phyloP scores from a whole-genome alignment of 2,888 invertebrate species.

The Drosophila macrospina region DNA sequence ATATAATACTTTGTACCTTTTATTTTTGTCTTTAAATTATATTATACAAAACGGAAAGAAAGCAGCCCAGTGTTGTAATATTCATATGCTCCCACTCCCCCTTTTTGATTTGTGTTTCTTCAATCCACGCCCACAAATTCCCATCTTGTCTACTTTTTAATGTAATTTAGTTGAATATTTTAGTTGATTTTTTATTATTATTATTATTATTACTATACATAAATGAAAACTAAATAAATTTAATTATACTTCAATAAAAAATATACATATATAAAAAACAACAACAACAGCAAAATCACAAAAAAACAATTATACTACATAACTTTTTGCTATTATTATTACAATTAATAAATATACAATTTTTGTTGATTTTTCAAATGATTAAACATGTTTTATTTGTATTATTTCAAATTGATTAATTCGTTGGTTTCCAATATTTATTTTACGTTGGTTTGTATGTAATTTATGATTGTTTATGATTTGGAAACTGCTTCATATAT shows the following conservation, averaged over 20 bases:
- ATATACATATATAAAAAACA: conserved; percentile 23
- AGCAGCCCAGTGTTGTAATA: conserved; percentile 57
- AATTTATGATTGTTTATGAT: conserved; percentile 24
- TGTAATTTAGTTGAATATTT: conserved; percentile 85
- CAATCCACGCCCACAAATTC: conserved; percentile 39
- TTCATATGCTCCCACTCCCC: conserved; percentile 4
- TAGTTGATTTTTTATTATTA: conserved; percentile 84
- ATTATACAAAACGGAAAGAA: conserved; percentile 30
- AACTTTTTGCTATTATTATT: conserved; percentile 78
- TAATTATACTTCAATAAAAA: conserved; percentile 68
- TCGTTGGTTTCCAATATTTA: conserved; percentile 37
- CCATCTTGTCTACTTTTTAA: conserved; percentile 80
- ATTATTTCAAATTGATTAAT: conserved; percentile 62
- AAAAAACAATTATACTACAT: conserved; percentile 57
- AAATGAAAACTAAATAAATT: conserved; percentile 71
- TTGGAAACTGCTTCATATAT: conserved; percentile 36
- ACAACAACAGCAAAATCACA: conserved; percentile 45
- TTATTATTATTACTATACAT: conserved; percentile 74
- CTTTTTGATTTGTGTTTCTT: conserved; percentile 42
- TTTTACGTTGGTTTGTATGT: conserved; percentile 54
- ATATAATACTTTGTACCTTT: conserved; percentile 79
- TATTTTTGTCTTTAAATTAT: conserved; percentile 43
- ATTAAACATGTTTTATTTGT: conserved; percentile 83
- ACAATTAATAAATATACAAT: conserved; percentile 77
- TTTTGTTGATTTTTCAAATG: conserved; percentile 85